Base-by-base conservation (phyloP, 2,113 vertebrate genomes). In the Megaceryle maxima region DNA sequence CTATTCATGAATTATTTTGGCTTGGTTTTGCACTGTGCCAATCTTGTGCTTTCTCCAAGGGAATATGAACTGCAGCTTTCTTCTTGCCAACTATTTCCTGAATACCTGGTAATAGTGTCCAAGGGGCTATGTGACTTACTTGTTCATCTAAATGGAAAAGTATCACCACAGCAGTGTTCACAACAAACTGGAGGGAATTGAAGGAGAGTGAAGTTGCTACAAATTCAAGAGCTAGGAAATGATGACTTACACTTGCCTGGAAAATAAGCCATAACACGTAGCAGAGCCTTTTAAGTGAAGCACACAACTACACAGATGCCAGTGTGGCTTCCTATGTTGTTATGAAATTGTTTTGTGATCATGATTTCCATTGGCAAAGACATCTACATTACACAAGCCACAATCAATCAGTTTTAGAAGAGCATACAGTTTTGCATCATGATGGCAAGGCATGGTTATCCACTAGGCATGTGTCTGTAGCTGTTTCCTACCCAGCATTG, bases 41-140 rank as follows among this genome's bases (percentile, higher is more conserved):
- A 29, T 88, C 88, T 63, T 55, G 20, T 35, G 62, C 74, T 83
- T 75, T 57, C 83, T 83, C 77, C 0, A 16, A 64, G 92, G 73
- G 57, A 87, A 53, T 59, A 18, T 29, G 87, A 92, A 16, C 83
- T 5, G 4, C 83, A 66, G 53, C 35, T 3, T 60, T n/a, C 31
- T 48, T 50, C 29, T 62, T 69, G 93, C 90, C 95, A 90, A 64
- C 43, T 84, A 26, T 87, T 92, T 90, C 76, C 86, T 73, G 33
- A 90, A 78, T 93, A 83, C 72, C 92, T 92, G 77, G 83, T 95
- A 88, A 60, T 46, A 72, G 76, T 66, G 90, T 94, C 83, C 76
- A 76, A 72, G 79, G 66, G 85, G 33, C 92, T 2, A 8, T 31
- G 63, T 2, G 4, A 48, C 76, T 86, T 74, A 60, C 7, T 92